Conservation (phyloP, 2,888 invertebrate genomes). For the Nomada fabriciana region DNA sequence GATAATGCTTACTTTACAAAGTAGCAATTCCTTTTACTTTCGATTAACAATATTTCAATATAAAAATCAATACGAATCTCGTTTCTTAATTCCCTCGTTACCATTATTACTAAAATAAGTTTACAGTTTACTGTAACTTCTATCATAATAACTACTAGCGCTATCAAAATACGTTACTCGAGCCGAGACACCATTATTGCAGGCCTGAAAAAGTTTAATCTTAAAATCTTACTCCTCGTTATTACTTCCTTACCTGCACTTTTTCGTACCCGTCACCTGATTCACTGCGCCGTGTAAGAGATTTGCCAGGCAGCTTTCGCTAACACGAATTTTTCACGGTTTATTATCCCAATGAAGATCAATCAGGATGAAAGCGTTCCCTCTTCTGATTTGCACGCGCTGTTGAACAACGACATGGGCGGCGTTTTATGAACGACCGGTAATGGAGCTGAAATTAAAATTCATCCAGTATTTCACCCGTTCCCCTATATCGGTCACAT, state of each 20-base stretch:
- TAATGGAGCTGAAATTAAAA: constrained; percentile 35
- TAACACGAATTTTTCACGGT: constrained; percentile 3
- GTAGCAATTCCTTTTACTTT: too few relatives aligned
- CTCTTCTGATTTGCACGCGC: constrained; percentile 13
- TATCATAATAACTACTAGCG: too few relatives aligned
- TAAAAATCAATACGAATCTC: too few relatives aligned
- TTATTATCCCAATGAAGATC: constrained; percentile 13
- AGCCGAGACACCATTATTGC: too few relatives aligned
- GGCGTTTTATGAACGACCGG: constrained; percentile 18
- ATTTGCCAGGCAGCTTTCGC: neutral
- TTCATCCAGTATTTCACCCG: constrained; percentile 27
- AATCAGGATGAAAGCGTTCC: constrained; percentile 7
- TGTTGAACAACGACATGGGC: constrained; percentile 13
- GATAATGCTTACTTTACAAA: too few relatives aligned
- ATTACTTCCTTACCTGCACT: neutral
- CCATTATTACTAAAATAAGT: too few relatives aligned
- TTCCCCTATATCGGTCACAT: neutral
- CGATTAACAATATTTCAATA: too few relatives aligned
- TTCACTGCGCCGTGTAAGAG: too few relatives aligned
- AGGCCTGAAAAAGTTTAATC: too few relatives aligned
- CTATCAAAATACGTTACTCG: too few relatives aligned
- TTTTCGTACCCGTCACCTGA: neutral
- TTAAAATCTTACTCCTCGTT: neutral
- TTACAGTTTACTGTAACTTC: too few relatives aligned
- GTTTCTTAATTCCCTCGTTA: too few relatives aligned